These are phyloP conservation scores for Reticulitermes speratus DNA, from an alignment of 1,140 invertebrate genomes.

Conservation along the genomic window DNA sequence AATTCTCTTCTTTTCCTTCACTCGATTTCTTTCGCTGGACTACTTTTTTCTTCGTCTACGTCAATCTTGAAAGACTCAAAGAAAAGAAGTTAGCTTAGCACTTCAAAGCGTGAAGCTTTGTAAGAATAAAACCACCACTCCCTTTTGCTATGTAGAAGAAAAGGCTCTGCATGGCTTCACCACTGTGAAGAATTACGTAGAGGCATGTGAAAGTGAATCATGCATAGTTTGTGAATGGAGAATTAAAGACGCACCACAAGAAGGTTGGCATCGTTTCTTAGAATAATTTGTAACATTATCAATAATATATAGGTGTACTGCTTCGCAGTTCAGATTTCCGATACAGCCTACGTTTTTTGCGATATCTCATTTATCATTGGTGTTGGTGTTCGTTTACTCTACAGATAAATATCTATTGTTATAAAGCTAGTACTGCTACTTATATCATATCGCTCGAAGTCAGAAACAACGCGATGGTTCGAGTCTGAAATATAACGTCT, in stretches of 20 bases:
- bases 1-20: slow-evolving; percentile 7
- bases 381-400: no score
- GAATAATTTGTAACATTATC: neutral
- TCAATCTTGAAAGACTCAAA: slow-evolving; percentile 9
- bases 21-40: slow-evolving; percentile 5
- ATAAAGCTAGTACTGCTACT: no score
- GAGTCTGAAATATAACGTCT: no score
- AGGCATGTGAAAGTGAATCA: neutral
- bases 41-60: neutral
- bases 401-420: no score
- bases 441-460: no score
- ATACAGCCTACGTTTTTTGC: no score
- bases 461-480: no score
- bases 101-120: slow-evolving; percentile 15
- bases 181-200: neutral
- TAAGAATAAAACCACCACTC: neutral
- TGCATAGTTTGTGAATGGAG: neutral
- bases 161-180: neutral
- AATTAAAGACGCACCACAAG: slow-evolving; percentile 2
- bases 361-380: no score
- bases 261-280: neutral
- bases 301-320: no score
- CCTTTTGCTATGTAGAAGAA: neutral
- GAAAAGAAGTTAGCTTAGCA: slow-evolving; percentile 12
- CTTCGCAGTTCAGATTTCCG: no score